Conservation (phyloP, 2,888 invertebrate genomes). For the Crossocerus cetratus region DNA sequence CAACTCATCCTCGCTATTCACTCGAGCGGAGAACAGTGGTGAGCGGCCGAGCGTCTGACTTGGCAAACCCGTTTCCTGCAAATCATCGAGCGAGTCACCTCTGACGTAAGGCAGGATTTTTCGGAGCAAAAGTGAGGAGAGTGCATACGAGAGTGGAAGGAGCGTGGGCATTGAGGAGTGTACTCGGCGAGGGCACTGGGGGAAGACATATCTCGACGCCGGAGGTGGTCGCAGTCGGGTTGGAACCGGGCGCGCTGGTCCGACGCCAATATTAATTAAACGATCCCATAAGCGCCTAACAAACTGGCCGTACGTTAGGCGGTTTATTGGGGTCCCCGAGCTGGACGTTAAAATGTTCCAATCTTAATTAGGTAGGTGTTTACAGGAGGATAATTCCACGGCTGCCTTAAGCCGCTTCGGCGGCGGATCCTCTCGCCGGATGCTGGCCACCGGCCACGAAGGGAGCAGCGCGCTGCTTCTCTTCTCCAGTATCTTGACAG, state of each 20-base stretch:
- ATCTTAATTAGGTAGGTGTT: slow-evolving; percentile 77
- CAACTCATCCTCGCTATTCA: no score
- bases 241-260: slow-evolving; percentile 55
- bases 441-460: slow-evolving; percentile 50
- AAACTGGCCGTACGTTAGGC: slow-evolving; percentile 72
- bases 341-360: slow-evolving; percentile 75
- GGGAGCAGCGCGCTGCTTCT: slow-evolving; percentile 31
- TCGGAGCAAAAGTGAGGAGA: not conserved
- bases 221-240: slow-evolving; percentile 69
- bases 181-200: slow-evolving; percentile 35
- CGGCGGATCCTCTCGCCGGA: slow-evolving; percentile 42
- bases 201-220: slow-evolving; percentile 67
- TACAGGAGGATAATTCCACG: slow-evolving; percentile 71
- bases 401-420: slow-evolving; percentile 52
- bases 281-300: slow-evolving; percentile 75
- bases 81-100: no score
- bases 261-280: slow-evolving; percentile 76
- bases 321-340: slow-evolving; percentile 72
- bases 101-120: no score
- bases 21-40: no score
- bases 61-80: no score
- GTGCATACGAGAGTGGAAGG: slow-evolving; percentile 17
- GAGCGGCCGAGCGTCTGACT: no score
- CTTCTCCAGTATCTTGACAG: slow-evolving; percentile 6
- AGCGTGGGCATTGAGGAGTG: slow-evolving; percentile 19